These are phyloP conservation scores for Operophtera brumata DNA, from an alignment of 2,888 invertebrate species.

Conservation along the genomic window DNA sequence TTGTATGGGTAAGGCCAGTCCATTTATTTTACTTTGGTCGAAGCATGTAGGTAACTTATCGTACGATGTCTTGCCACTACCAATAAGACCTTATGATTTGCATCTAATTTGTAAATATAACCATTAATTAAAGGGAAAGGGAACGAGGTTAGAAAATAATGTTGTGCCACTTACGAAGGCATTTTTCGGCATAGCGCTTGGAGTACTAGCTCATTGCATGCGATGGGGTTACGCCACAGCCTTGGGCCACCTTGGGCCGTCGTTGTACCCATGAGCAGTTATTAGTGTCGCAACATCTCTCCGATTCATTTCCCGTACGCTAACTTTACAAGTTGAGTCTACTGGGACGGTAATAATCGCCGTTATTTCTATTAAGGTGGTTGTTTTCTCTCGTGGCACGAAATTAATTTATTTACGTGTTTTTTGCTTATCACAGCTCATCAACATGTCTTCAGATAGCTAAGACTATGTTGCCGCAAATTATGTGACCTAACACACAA, in stretches of 20 bases:
- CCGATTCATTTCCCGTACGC: conserved; percentile 37
- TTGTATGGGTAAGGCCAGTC: no score
- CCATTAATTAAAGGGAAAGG: conserved; percentile 54
- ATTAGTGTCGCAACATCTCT: conserved; percentile 56
- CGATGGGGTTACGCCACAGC: conserved; percentile 56
- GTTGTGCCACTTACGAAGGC: conserved; percentile 38
- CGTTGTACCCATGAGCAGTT: conserved; percentile 57
- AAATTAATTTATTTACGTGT: no score
- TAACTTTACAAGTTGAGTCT: background rate
- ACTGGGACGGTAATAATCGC: background rate
- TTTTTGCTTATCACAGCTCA: no score
- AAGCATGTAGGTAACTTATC: no score
- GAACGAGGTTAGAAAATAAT: conserved; percentile 70
- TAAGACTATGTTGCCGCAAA: no score
- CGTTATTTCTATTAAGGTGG: conserved; percentile 1
- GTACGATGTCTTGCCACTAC: no score
- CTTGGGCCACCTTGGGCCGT: conserved; percentile 57
- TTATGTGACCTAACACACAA: no score
- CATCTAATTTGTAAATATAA: conserved; percentile 3
- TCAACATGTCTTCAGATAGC: no score
- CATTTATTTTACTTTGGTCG: no score
- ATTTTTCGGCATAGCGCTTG: conserved; percentile 23
- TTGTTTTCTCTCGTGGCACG: no score
- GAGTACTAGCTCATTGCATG: conserved; percentile 42
- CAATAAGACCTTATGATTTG: background rate